Evolutionary conservation across 2,797 vertebrate species (phyloP), one percentile per base, ranked within the genome.

Genomic region (Lophius americanus): DNA sequence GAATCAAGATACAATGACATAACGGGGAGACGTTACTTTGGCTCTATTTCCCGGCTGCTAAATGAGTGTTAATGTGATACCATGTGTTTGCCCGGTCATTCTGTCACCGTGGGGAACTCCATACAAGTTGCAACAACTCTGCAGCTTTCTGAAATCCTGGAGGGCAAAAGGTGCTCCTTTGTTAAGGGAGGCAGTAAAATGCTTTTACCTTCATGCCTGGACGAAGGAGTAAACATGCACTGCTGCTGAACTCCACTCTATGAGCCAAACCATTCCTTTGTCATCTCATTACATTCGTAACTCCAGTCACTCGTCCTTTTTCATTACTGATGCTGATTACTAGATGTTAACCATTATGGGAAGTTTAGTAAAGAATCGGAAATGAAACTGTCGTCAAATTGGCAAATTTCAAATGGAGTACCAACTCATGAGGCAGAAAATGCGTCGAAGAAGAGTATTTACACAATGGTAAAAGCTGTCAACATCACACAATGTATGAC

Each of bases 61-160:
- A 49, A 53, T 68, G 52, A 60, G 36, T 5, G 0, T 49, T 59
- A 64, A 79, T 67, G 5, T 70, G 43, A 56, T n/a, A 35, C 51
- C 38, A 55, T 13, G 6, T 60, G 35, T 60, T 73, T 23, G 47
- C 3, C 39, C 7, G 36, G 35, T 72, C 36, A 49, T 37, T 35
- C 23, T 23, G 8, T 68, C 47, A 49, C n/a, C 78, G 60, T 65
- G 53, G 50, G 54, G 64, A 77, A 70, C 48, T 60, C 32, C 50
- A 64, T 57, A 75, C 83, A 82, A 52, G 71, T 86, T 66, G 13
- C 51, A 70, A 67, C 70, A 83, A 77, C 70, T 68, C 52, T 51
- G 49, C 4, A 1, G 47, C 23, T 2, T 52, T 60, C n/a, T 68
- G 23, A n/a, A 72, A 65, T 35, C 50, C 70, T 70, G 7, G 8